Conservation (phyloP, 2,113 vertebrate genomes). For the Equus przewalskii region DNA sequence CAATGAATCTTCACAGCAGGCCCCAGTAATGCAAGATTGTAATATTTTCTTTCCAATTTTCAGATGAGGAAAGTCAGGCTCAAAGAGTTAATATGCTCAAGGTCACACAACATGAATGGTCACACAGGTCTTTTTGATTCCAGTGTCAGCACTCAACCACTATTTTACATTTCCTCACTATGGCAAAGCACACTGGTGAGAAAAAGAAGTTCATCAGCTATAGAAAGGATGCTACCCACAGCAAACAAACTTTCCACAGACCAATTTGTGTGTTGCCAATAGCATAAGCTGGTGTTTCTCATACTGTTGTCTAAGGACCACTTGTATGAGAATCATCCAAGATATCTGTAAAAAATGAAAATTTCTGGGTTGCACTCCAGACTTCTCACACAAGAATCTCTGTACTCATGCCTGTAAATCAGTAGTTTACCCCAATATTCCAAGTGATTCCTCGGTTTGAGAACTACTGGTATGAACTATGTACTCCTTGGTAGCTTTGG, state of each 20-base stretch:
- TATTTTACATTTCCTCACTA: not conserved
- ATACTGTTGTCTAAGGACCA: not conserved
- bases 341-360: not conserved
- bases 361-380: not conserved
- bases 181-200: not conserved
- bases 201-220: not conserved
- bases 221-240: not conserved
- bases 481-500: not conserved
- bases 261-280: not conserved
- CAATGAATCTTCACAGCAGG: slow-evolving; percentile 36
- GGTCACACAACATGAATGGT: not conserved
- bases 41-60: not conserved
- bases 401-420: not conserved
- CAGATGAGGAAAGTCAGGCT: not conserved
- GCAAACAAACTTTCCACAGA: not conserved
- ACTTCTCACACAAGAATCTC: not conserved
- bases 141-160: not conserved
- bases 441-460: not conserved
- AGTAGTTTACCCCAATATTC: not conserved
- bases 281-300: not conserved
- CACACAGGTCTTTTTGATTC: not conserved
- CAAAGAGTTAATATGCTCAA: not conserved
- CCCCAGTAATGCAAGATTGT: not conserved
- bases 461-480: not conserved
- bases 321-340: not conserved